phyloP scores from a whole-genome alignment of 2,797 vertebrate genomes.

The Pantherophis vulpinus region DNA sequence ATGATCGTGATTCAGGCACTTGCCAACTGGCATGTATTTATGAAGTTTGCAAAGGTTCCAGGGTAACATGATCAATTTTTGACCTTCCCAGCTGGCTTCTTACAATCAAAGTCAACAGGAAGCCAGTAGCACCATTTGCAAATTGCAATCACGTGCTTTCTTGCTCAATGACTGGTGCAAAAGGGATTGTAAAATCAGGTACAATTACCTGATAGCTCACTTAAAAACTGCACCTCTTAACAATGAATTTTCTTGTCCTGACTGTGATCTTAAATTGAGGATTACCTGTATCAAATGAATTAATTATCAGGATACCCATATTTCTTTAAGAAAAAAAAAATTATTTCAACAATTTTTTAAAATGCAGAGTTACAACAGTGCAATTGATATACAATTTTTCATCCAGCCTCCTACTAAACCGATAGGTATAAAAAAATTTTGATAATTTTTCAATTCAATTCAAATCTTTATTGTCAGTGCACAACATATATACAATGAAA shows the following conservation, averaged over 20 bases:
- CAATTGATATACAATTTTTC: not conserved
- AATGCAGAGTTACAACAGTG: not conserved
- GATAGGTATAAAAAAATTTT: not conserved
- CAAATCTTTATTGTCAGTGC: no score
- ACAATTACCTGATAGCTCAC: not conserved
- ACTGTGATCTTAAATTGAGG: not conserved
- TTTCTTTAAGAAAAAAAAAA: not conserved
- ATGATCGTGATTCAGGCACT: not conserved
- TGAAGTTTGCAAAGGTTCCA: not conserved
- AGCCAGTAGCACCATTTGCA: not conserved
- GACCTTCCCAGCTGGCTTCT: not conserved
- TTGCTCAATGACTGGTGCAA: not conserved
- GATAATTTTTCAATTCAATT: not conserved
- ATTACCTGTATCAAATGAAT: not conserved
- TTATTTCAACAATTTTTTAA: not conserved
- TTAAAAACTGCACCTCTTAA: not conserved
- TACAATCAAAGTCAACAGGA: not conserved
- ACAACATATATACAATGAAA: no score
- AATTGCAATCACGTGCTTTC: not conserved
- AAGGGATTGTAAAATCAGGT: not conserved
- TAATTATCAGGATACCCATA: not conserved
- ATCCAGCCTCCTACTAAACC: not conserved
- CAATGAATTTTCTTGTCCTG: not conserved
- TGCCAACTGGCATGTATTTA: not conserved
- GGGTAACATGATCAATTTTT: not conserved